Evolutionary conservation across 1,140 invertebrate species (phyloP).

Genomic region (Penaeus japonicus): DNA sequence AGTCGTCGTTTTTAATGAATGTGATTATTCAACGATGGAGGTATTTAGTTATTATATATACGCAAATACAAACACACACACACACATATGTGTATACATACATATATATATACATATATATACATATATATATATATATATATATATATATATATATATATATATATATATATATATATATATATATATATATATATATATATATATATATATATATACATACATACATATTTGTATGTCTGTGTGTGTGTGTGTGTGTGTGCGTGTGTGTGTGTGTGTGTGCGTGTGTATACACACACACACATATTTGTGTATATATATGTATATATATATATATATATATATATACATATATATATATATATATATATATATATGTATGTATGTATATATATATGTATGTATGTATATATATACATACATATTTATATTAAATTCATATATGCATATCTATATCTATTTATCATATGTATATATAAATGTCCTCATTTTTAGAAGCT

Average conservation of each 20-base stretch:
- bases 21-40: not conserved
- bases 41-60: not conserved
- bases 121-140: not conserved
- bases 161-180: too few relatives aligned
- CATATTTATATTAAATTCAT: too few relatives aligned
- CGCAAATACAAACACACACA: not conserved
- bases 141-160: not conserved
- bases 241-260: not conserved
- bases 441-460: too few relatives aligned
- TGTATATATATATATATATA: not conserved
- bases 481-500: too few relatives aligned
- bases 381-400: not conserved
- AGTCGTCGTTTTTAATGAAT: not conserved
- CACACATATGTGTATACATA: not conserved
- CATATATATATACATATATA: not conserved
- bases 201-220: too few relatives aligned
- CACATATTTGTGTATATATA: not conserved
- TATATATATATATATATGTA: not conserved
- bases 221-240: too few relatives aligned
- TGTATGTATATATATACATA: not conserved
- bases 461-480: too few relatives aligned
- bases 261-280: not conserved
- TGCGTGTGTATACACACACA: not conserved
- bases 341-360: not conserved
- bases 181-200: too few relatives aligned